phyloP scores from a whole-genome alignment of 2,113 vertebrate genomes.

The Brachyhypopomus occidentalis region DNA sequence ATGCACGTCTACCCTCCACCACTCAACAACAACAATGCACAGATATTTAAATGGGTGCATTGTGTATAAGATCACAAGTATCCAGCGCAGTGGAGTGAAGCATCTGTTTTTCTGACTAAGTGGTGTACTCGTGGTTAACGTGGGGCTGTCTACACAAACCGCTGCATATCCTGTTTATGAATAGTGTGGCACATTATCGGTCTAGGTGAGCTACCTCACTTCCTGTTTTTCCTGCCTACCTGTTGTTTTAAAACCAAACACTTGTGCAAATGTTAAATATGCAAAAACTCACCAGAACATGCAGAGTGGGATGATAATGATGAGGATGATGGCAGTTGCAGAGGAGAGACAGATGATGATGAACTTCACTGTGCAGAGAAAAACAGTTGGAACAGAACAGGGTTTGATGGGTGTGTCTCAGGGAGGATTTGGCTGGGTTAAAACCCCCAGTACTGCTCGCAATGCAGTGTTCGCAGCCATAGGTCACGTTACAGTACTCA shows the following conservation, averaged over 20 bases:
- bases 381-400: background rate
- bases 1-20: no score
- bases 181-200: constrained; percentile 48
- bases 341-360: constrained; percentile 60
- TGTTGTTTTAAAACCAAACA: background rate
- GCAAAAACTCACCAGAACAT: constrained; percentile 69
- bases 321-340: constrained; percentile 52
- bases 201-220: constrained; percentile 56
- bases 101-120: constrained; percentile 43
- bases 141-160: constrained; percentile 60
- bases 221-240: constrained; percentile 70
- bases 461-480: background rate
- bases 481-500: constrained; percentile 50
- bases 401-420: no score
- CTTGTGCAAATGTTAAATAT: constrained; percentile 9
- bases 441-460: no score
- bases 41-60: no score
- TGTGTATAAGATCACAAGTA: constrained; percentile 42
- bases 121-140: constrained; percentile 47
- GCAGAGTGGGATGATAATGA: constrained; percentile 56
- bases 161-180: constrained; percentile 74
- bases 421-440: no score
- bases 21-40: no score
- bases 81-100: background rate
- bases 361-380: constrained; percentile 58